Evolutionary conservation across 2,797 vertebrate genomes (phyloP).

Genomic region (Eptatretus atami): DNA sequence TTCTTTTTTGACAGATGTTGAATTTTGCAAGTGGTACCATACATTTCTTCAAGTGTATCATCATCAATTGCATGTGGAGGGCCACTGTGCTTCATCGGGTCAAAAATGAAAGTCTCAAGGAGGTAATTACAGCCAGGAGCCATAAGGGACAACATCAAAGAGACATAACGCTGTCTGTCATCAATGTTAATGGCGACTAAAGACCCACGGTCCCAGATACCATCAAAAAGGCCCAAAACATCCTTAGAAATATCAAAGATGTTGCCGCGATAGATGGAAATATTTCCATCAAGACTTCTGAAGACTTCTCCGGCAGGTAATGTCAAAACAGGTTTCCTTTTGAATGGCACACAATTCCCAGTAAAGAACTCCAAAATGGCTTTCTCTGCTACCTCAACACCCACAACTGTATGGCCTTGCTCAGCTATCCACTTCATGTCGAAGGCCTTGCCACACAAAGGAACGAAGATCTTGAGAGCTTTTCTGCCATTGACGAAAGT

Average conservation of each 20-base stretch:
- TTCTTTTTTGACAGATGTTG: too few species aligned
- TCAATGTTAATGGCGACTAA: constrained; percentile 1
- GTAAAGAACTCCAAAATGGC: constrained; percentile 1
- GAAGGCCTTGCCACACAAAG: not conserved
- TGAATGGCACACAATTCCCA: not conserved
- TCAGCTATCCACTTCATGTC: constrained; percentile 5
- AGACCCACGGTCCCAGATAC: constrained; percentile 1
- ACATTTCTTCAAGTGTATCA: too few species aligned
- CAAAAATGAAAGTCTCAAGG: not conserved
- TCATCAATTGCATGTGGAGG: too few species aligned
- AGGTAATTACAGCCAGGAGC: not conserved
- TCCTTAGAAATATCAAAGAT: not conserved
- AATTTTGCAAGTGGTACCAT: too few species aligned
- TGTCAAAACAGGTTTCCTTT: not conserved
- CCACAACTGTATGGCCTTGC: not conserved
- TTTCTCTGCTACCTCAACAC: not conserved
- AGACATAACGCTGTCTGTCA: constrained; percentile 1
- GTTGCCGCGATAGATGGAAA: not conserved
- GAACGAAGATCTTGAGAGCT: not conserved
- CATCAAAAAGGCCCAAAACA: constrained; percentile 1
- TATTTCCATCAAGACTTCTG: not conserved
- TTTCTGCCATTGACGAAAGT: not conserved
- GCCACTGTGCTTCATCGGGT: not conserved
- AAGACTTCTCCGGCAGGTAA: not conserved
- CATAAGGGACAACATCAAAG: not conserved